Evolutionary conservation across 2,888 invertebrate species (phyloP).

Genomic region (Drosophila lacicola): DNA sequence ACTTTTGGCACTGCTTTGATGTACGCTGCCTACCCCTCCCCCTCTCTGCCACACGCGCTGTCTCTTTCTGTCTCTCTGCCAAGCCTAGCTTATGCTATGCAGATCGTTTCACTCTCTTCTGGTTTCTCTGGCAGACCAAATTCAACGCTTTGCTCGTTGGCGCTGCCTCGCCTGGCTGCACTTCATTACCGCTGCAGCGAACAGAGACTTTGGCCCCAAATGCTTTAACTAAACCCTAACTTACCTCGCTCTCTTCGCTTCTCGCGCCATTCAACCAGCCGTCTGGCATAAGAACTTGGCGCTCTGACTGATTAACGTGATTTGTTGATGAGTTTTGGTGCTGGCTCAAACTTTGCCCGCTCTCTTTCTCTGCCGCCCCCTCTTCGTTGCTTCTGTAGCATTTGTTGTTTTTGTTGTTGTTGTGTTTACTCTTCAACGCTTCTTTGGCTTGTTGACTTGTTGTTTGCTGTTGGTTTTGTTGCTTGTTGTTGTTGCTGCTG

Average conservation of each 20-base stretch:
- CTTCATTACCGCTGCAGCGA: constrained; percentile 54
- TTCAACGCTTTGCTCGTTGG: constrained; percentile 5
- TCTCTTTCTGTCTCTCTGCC: background rate
- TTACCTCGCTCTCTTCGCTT: background rate
- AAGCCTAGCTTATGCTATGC: constrained; percentile 1
- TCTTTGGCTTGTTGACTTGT: constrained; percentile 64
- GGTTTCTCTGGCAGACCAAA: background rate
- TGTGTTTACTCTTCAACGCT: constrained; percentile 65
- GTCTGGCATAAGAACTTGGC: constrained; percentile 38
- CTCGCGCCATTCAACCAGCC: background rate
- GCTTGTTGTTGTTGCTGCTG: constrained; percentile 27
- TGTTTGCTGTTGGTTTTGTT: constrained; percentile 42
- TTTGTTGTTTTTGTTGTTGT: constrained; percentile 26
- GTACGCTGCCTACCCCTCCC: background rate
- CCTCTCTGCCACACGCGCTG: too few species aligned
- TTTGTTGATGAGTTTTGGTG: constrained; percentile 66
- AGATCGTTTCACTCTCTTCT: constrained; percentile 17
- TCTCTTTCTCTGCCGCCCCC: background rate
- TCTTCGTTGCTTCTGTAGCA: background rate
- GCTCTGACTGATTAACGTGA: constrained; percentile 66
- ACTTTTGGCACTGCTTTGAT: constrained; percentile 18
- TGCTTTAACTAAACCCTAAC: constrained; percentile 43
- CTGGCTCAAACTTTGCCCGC: constrained; percentile 44
- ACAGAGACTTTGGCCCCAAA: constrained; percentile 50
- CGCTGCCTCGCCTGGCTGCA: constrained; percentile 50